Percentiles rank a stretch among this genome's conserved stretches.
phyloP scores from a whole-genome alignment of 2,797 vertebrate genomes.

The Pelochelys cantorii region DNA sequence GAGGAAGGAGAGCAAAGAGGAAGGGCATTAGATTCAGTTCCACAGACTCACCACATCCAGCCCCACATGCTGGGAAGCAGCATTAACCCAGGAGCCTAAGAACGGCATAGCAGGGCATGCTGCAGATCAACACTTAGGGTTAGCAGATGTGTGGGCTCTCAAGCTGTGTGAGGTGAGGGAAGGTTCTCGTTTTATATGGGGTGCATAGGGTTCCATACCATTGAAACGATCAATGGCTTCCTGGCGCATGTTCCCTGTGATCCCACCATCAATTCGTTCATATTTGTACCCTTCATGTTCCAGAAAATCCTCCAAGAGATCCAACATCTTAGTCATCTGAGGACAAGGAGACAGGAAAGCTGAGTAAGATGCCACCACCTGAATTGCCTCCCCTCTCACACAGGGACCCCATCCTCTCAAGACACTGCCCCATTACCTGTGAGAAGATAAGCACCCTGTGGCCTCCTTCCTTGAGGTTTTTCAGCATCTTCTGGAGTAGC shows the following conservation, averaged over 20 bases:
- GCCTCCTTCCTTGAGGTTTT: constrained; percentile 94
- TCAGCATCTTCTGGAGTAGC: constrained; percentile 97
- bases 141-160: accelerated
- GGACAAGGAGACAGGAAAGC: background rate
- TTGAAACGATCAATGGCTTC: constrained; percentile 99
- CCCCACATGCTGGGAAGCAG: background rate
- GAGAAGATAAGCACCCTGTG: constrained; percentile 98
- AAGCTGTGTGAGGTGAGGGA: background rate
- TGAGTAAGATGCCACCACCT: background rate
- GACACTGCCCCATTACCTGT: constrained; percentile 83
- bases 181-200: background rate
- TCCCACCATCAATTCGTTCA: constrained; percentile 96
- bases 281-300: constrained; percentile 99
- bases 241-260: constrained; percentile 97
- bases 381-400: background rate
- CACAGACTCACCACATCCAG: background rate
- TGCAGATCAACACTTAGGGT: background rate
- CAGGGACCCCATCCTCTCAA: background rate
- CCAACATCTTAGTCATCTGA: constrained; percentile 99
- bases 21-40: background rate
- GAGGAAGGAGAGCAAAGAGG: background rate
- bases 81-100: background rate
- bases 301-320: constrained; percentile 96
- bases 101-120: background rate
- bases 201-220: constrained; percentile 78